Evolutionary conservation across 1,140 invertebrate genomes (phyloP), one percentile per base, ranked within the genome.

Genomic region (Gerris buenoi): DNA sequence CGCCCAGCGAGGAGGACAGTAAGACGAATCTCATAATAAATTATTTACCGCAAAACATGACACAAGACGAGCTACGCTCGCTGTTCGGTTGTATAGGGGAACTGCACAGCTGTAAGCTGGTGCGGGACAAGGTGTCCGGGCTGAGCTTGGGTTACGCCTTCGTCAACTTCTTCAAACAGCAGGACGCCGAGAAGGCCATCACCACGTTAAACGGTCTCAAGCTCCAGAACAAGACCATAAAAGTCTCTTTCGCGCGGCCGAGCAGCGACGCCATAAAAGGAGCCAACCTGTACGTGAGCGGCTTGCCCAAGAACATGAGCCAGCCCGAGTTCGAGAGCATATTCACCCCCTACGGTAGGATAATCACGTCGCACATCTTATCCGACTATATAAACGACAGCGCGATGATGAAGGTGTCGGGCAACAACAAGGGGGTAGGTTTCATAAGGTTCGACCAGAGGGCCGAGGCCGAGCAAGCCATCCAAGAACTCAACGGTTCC

Each of bases 11-110:
- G 71, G 91, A 93, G 80, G 92, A 95, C 78, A 91, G 89, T 69
- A 97, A 96, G 81, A 95, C 92, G 65, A 99, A 99, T 82, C 85
- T 99, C 70, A 99, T 99, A 77, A 95, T 99, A 71, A 99, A 99
- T 79, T 99, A 99, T 79, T 83, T 99, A 75, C 97, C 97, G 63
- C 97, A 98, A 80, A 96, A 91, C 67, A 99, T 99, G 97, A 96
- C 93, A 26, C 97, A 99, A 80, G 97, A 99, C 77, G 96, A 99
- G 77, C 97, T 98, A 68, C 84, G 93, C 66, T 94, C 92, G 60
- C 83, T 99, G 58, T 99, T 99, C 79, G 91, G 92, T 22, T 95
- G 91, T 74, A 96, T 98, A 76, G 96, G 96, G 59, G 95, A 98
- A 78, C 93, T 99, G 65, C 96, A 99, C 77, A 97, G 93, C 73